phyloP scores from a whole-genome alignment of 2,797 vertebrate genomes.

The Meriones psammophilus region DNA sequence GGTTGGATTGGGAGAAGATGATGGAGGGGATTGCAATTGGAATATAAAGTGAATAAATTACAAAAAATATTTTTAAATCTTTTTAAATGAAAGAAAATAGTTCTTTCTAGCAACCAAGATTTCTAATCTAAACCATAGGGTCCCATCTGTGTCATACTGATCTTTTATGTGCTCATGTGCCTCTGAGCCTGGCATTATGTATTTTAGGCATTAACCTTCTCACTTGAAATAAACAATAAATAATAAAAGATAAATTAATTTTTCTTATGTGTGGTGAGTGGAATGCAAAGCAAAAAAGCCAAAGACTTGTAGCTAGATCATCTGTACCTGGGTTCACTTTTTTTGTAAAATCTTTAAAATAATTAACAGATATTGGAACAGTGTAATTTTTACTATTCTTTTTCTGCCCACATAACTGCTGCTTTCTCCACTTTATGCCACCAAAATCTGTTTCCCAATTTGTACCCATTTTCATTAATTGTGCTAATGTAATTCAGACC shows the following conservation, averaged over 20 bases:
- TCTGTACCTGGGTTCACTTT: background rate
- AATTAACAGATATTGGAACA: background rate
- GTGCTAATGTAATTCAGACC: background rate
- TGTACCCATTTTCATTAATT: background rate
- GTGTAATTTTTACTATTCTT: slow-evolving; percentile 29
- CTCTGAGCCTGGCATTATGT: background rate
- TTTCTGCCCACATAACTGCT: background rate
- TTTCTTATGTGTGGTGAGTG: background rate
- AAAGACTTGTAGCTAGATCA: background rate
- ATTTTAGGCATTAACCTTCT: background rate
- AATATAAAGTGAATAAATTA: too few species aligned
- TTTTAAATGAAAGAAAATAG: too few species aligned
- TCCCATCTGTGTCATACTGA: background rate
- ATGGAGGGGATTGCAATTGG: too few species aligned
- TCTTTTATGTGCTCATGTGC: background rate
- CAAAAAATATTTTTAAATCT: too few species aligned
- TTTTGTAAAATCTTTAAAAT: slow-evolving; percentile 5
- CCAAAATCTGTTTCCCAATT: background rate
- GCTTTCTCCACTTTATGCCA: background rate
- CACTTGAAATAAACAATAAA: slow-evolving; percentile 35
- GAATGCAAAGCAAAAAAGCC: slow-evolving; percentile 34
- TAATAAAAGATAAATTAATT: background rate
- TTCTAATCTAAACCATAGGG: background rate
- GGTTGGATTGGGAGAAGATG: too few species aligned
- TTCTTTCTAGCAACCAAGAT: background rate